phyloP scores from a whole-genome alignment of 2,797 vertebrate genomes.

The Vespertilio murinus region DNA sequence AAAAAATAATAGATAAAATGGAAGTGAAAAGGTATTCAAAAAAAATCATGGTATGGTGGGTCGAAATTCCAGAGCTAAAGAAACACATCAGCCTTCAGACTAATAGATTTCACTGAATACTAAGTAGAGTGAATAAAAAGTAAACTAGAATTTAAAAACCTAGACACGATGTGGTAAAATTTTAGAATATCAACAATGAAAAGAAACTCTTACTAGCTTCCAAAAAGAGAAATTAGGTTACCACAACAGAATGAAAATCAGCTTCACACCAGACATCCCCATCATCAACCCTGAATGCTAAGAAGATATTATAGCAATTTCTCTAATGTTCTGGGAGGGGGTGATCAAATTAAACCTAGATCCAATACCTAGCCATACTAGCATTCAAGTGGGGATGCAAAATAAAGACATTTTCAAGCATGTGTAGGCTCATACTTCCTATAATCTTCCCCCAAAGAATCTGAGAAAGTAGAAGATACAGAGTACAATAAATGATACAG shows the following conservation, averaged over 20 bases:
- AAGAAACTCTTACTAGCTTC: background rate
- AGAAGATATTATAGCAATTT: background rate
- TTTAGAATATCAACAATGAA: background rate
- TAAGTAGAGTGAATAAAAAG: background rate
- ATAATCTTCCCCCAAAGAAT: background rate
- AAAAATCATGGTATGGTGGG: background rate
- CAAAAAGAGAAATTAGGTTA: background rate
- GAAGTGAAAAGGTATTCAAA: background rate
- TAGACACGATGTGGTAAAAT: background rate
- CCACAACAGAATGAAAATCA: background rate
- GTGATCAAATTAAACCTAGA: background rate
- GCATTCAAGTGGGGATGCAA: background rate
- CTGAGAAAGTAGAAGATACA: background rate
- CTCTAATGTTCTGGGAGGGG: background rate
- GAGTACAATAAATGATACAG: background rate
- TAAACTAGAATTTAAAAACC: background rate
- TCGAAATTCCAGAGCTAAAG: background rate
- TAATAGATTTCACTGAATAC: background rate
- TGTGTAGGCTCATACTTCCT: background rate
- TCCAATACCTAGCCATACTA: conserved; percentile 10
- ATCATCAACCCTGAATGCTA: background rate
- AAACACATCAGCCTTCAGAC: background rate
- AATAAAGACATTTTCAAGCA: background rate
- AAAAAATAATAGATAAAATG: background rate
- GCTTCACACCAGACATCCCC: background rate